Evolutionary conservation across 2,888 invertebrate genomes (phyloP).

Genomic region (Malachius bipustulatus): DNA sequence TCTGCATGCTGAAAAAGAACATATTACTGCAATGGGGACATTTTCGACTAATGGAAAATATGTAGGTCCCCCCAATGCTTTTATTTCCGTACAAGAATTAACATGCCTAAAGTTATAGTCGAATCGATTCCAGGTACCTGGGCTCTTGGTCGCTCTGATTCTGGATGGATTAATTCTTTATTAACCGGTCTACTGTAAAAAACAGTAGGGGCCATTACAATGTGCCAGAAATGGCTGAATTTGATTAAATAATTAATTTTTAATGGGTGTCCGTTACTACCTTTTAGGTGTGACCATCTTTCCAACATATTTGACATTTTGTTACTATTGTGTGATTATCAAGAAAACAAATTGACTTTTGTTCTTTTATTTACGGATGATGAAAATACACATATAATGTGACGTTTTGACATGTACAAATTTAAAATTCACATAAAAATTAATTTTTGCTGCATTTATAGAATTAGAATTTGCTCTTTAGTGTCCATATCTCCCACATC

Average conservation of each 20-base stretch:
- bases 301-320: neutral
- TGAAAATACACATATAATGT: neutral
- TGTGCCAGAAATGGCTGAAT: conserved; percentile 1
- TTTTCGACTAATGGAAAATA: conserved; percentile 3
- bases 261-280: conserved; percentile 1
- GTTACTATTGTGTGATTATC: neutral
- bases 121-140: conserved; percentile 1
- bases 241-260: neutral
- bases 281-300: conserved; percentile 3
- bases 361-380: conserved; percentile 1
- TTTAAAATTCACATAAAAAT: neutral
- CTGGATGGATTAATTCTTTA: conserved; percentile 5
- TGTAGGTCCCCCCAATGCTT: neutral
- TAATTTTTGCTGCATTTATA: neutral
- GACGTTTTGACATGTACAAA: conserved; percentile 3
- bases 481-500: conserved; percentile 2
- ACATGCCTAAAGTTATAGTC: conserved; percentile 1
- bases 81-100: neutral
- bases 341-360: neutral
- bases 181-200: conserved; percentile 3
- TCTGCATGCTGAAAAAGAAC: conserved; percentile 1
- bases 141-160: conserved; percentile 4
- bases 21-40: conserved; percentile 2
- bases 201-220: conserved; percentile 3
- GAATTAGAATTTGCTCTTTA: neutral